These are phyloP conservation scores for Leptobrachium ailaonicum DNA, from an alignment of 2,113 vertebrate genomes.

Conservation along the genomic window DNA sequence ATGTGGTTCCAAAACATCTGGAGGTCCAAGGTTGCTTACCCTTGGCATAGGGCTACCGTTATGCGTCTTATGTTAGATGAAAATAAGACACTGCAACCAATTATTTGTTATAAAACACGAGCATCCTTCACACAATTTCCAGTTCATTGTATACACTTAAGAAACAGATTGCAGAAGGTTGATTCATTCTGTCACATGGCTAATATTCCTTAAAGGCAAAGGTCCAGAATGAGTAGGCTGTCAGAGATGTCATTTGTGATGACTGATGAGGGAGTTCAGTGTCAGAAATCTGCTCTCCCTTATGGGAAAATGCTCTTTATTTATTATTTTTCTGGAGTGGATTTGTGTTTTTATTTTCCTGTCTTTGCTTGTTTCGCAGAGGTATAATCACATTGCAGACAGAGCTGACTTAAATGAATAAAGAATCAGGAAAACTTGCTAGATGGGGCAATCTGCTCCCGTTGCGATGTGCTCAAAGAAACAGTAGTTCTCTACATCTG, in stretches of 20 bases:
- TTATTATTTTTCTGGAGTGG: background rate
- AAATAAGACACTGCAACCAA: too few species aligned
- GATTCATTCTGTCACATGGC: constrained; percentile 30
- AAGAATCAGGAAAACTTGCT: constrained; percentile 29
- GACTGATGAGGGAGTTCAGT: constrained; percentile 38
- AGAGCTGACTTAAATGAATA: constrained; percentile 36
- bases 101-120: background rate
- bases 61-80: too few species aligned
- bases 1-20: too few species aligned
- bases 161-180: constrained; percentile 45
- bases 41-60: too few species aligned
- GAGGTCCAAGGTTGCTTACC: too few species aligned
- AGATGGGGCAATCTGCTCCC: constrained; percentile 35
- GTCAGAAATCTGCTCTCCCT: constrained; percentile 37
- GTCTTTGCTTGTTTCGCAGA: background rate
- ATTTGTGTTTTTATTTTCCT: constrained; percentile 5
- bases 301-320: constrained; percentile 39
- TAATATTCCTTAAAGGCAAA: constrained; percentile 39
- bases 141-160: constrained; percentile 5
- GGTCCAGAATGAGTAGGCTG: constrained; percentile 47
- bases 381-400: constrained; percentile 30
- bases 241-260: constrained; percentile 43
- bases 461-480: constrained; percentile 32
- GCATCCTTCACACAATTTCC: background rate
- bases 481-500: constrained; percentile 46